These are phyloP conservation scores for Trissolcus brochymenae DNA, from an alignment of 2,888 invertebrate genomes.

Conservation along the genomic window DNA sequence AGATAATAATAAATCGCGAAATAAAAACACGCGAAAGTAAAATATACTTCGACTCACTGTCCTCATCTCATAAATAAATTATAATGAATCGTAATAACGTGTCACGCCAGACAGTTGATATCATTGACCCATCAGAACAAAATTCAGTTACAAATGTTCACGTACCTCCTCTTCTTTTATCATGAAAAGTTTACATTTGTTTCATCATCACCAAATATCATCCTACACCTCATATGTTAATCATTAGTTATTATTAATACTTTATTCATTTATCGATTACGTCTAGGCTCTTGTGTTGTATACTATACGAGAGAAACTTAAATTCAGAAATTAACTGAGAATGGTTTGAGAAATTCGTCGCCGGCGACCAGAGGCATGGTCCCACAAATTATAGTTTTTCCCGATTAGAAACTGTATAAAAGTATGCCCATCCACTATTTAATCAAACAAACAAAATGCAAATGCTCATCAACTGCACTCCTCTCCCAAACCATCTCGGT, in stretches of 20 bases:
- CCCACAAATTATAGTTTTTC: neutral
- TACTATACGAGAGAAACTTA: conserved; percentile 65
- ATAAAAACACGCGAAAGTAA: conserved; percentile 23
- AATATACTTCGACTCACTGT: conserved; percentile 11
- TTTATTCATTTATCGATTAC: conserved; percentile 64
- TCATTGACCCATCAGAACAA: no score
- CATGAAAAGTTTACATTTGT: no score
- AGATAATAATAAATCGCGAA: conserved; percentile 10
- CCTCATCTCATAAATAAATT: conserved; percentile 23
- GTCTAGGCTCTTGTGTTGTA: conserved; percentile 66
- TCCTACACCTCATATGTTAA: conserved; percentile 58
- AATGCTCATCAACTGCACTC: neutral
- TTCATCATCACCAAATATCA: conserved; percentile 54
- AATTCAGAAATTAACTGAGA: conserved; percentile 44
- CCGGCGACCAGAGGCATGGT: neutral
- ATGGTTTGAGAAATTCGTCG: conserved; percentile 43
- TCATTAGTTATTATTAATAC: conserved; percentile 64
- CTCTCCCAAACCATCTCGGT: conserved; percentile 38
- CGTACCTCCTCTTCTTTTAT: neutral
- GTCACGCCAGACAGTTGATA: conserved; percentile 3
- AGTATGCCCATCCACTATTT: conserved; percentile 2
- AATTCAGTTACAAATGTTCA: no score
- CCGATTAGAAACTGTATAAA: conserved; percentile 41
- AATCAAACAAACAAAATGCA: conserved; percentile 19
- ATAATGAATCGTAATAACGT: conserved; percentile 8